A percentile compares a stretch with the other conserved stretches of the same genome.
These are phyloP conservation scores for Saccostrea glomerata DNA, from an alignment of 1,140 invertebrate species.

Conservation along the genomic window DNA sequence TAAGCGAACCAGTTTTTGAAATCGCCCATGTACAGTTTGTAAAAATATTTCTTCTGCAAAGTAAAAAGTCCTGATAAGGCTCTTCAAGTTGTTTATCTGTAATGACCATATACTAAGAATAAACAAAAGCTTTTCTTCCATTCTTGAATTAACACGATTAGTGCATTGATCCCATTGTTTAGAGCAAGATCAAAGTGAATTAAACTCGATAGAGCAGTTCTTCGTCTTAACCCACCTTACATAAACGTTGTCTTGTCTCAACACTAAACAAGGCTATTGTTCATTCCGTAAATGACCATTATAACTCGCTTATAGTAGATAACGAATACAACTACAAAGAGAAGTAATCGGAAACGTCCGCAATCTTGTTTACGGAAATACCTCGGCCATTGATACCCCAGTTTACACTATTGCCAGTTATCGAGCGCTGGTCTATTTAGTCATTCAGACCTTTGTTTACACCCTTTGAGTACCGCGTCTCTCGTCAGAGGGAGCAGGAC, in stretches of 20 bases:
- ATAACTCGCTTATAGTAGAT: slow-evolving; percentile 19
- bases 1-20: slow-evolving; percentile 16
- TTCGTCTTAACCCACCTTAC: slow-evolving; percentile 2
- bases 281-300: slow-evolving; percentile 21
- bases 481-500: not conserved
- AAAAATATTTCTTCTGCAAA: not conserved
- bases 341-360: not conserved
- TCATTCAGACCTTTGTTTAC: slow-evolving; percentile 18
- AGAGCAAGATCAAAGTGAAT: slow-evolving; percentile 32
- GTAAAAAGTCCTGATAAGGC: not conserved
- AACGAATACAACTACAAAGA: slow-evolving; percentile 23
- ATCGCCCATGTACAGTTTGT: slow-evolving; percentile 10
- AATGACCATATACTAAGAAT: slow-evolving; percentile 8
- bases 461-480: slow-evolving; percentile 6
- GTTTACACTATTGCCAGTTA: slow-evolving; percentile 39
- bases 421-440: slow-evolving; percentile 32
- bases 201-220: not conserved
- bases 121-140: slow-evolving; percentile 31
- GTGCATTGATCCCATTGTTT: slow-evolving; percentile 28
- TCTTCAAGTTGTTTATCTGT: slow-evolving; percentile 18
- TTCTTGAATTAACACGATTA: slow-evolving; percentile 32
- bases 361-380: slow-evolving; percentile 35
- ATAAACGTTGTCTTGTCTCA: slow-evolving; percentile 34
- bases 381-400: slow-evolving; percentile 25
- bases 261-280: slow-evolving; percentile 24